Evolutionary conservation across 2,888 invertebrate species (phyloP), one percentile per base, ranked within the genome.

Genomic region (Nudaria mundana): DNA sequence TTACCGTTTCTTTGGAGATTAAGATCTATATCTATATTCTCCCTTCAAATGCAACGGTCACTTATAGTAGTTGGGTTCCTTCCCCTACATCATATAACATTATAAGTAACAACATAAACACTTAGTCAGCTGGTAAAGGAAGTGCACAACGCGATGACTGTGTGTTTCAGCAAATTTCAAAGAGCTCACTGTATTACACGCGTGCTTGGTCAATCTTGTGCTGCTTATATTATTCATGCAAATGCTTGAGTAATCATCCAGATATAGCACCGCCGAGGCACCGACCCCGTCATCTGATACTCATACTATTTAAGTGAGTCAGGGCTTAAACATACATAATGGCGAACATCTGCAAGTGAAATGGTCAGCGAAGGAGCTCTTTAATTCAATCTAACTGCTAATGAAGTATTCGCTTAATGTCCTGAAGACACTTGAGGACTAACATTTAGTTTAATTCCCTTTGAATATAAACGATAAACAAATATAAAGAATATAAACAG

Each of bases 241-340:
- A 41, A 52, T 30, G 34, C 42, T 81, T 84, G 84, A 84, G 83
- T 77, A 83, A 83, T 68, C 58, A 22, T 70, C 76, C 71, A 64
- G 69, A 81, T 85, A 73, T 81, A 83, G 80, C 62, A 31, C 56
- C 62, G 62, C 64, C 59, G 59, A 63, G 55, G 42, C 47, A 30
- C 38, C 38, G 31, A 43, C 42, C 42, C 24, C 49, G 51, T 54
- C 59, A 73, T 66, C 48, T 38, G 54, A 64, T 41, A 33, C 63
- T 41, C 31, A 26, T 33, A 34, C 33, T 61, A 56, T 60, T 52
- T 55, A 53, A 47, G 50, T 41, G 51, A 81, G 54, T 82, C 81
- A 79, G 65, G 48, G 47, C 45, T 42, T 48, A 42, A 65, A 65
- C 71, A 20, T 18, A 18, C 18, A 18, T 3, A 20, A 72, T 61